Evolutionary conservation across 2,888 invertebrate species (phyloP).

Genomic region (Pelosia muscerda): DNA sequence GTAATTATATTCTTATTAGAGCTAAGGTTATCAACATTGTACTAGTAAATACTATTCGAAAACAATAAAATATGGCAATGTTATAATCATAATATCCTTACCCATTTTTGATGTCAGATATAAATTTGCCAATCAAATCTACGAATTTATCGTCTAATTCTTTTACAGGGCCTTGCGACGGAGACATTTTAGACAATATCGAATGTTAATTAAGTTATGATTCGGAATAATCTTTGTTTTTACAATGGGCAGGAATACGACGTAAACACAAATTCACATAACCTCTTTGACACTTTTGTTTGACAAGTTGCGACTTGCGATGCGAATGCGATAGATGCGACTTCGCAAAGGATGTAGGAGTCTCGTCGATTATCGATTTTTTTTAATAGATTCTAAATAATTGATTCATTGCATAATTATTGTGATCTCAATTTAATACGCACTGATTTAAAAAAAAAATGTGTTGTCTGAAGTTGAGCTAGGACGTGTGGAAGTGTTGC

Average conservation of each 20-base stretch:
- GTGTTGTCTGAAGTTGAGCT: no score
- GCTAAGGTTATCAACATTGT: background rate
- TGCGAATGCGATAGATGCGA: background rate
- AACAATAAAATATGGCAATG: constrained; percentile 5
- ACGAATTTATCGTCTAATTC: constrained; percentile 70
- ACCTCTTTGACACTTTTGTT: background rate
- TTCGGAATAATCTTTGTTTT: background rate
- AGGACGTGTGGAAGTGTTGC: no score
- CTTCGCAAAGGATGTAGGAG: no score
- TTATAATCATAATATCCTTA: constrained; percentile 49
- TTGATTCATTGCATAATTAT: no score
- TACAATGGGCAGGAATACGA: background rate
- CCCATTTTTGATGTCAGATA: constrained; percentile 67
- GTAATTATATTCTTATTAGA: constrained; percentile 11
- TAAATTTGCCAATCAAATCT: constrained; percentile 70
- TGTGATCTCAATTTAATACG: no score
- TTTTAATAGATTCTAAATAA: no score
- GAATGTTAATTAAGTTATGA: constrained; percentile 2
- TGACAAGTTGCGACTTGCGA: background rate
- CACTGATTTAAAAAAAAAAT: no score
- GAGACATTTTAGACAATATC: constrained; percentile 53
- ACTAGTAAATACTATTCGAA: background rate
- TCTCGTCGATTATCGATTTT: no score
- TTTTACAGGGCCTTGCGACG: constrained; percentile 51
- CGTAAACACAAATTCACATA: background rate